These are phyloP conservation scores for Mormyrops boulengeri DNA, from an alignment of 2,797 vertebrate species.

Conservation along the genomic window DNA sequence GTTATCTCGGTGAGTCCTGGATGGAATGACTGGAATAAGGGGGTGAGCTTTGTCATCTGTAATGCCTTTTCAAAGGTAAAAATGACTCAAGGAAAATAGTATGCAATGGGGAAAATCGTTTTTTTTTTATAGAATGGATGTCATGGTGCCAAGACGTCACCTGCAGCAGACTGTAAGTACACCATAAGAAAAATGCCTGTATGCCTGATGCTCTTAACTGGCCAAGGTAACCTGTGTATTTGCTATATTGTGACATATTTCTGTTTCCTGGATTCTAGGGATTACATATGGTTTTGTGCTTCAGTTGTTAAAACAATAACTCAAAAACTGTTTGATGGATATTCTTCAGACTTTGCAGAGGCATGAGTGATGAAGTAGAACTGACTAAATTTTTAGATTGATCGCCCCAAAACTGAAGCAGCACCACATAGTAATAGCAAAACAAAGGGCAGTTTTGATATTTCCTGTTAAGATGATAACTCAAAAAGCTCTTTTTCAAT, in stretches of 20 bases:
- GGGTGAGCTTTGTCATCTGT: neutral
- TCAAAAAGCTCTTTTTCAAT: neutral
- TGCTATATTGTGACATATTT: neutral
- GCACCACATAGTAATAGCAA: neutral
- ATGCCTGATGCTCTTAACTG: neutral
- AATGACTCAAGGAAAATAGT: neutral
- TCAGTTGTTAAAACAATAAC: neutral
- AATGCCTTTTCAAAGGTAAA: neutral
- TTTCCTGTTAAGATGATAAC: neutral
- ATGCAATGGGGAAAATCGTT: neutral
- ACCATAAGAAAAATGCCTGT: neutral
- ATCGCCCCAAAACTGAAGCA: neutral
- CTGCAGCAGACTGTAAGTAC: conserved; percentile 81
- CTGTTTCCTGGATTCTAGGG: neutral
- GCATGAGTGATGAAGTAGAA: neutral
- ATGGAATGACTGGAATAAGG: neutral
- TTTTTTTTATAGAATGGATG: conserved; percentile 74
- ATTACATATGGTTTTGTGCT: neutral
- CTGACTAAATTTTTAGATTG: neutral
- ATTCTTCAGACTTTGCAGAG: neutral
- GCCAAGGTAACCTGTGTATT: neutral
- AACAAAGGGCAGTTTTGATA: neutral
- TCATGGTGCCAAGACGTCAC: conserved; percentile 68
- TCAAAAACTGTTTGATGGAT: neutral
- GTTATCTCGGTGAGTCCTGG: conserved; percentile 67